Evolutionary conservation across 2,113 vertebrate species (phyloP).

Genomic region (Leucoraja erinaceus): DNA sequence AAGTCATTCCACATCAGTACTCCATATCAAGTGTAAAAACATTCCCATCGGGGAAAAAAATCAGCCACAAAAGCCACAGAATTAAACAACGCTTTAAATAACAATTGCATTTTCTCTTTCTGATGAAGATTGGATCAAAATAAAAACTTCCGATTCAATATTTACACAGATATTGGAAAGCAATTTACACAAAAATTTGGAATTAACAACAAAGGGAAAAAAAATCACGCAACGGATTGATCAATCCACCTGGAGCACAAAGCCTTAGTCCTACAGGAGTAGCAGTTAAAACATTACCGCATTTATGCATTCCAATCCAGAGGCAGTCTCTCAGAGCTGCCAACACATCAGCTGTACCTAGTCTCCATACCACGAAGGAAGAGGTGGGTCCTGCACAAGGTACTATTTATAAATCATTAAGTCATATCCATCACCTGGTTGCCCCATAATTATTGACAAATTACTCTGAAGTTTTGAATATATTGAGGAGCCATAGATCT

Average conservation of each 20-base stretch:
- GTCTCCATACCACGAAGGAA: background rate
- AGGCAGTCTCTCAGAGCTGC: background rate
- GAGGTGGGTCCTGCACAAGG: background rate
- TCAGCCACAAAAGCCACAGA: background rate
- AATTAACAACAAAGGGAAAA: background rate
- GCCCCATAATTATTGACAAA: background rate
- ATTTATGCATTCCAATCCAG: background rate
- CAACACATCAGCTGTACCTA: background rate
- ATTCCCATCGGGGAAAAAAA: background rate
- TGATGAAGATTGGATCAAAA: background rate
- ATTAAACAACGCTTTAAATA: background rate
- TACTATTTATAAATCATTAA: background rate
- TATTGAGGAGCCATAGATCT: background rate
- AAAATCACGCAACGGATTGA: background rate
- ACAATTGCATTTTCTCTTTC: background rate
- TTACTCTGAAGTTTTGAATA: background rate
- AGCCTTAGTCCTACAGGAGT: background rate
- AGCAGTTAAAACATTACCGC: background rate
- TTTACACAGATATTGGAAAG: background rate
- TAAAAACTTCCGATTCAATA: background rate
- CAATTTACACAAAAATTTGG: background rate
- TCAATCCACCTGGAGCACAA: background rate
- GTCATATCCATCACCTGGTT: background rate
- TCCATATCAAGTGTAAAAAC: background rate
- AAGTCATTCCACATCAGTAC: background rate